Conservation (phyloP, 2,888 invertebrate genomes). For the Ptychoptera albimana region DNA sequence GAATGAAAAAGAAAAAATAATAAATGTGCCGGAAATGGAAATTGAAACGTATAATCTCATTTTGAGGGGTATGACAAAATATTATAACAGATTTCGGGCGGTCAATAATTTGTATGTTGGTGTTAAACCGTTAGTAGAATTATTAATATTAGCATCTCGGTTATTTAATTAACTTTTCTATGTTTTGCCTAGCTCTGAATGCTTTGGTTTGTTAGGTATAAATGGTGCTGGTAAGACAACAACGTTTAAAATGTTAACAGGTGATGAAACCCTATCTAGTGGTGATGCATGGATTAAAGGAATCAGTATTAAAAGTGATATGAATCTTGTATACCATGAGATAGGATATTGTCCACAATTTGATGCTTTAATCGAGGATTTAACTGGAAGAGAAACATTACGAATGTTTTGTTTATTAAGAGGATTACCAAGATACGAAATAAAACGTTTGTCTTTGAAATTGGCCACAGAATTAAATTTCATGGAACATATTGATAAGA, state of each 20-base stretch:
- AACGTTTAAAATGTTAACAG: constrained; percentile 73
- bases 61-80: constrained; percentile 46
- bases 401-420: constrained; percentile 44
- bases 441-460: constrained; percentile 22
- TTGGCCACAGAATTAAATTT: constrained; percentile 40
- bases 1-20: constrained; percentile 35
- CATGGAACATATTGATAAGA: constrained; percentile 40
- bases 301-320: constrained; percentile 33
- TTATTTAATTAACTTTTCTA: background rate
- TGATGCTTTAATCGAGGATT: constrained; percentile 43
- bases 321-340: constrained; percentile 37
- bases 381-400: constrained; percentile 51
- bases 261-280: constrained; percentile 49
- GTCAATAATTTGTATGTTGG: constrained; percentile 50
- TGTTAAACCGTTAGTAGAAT: constrained; percentile 5
- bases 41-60: constrained; percentile 36
- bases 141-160: background rate
- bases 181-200: constrained; percentile 38
- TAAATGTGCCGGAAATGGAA: constrained; percentile 23
- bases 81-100: constrained; percentile 50
- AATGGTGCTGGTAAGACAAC: constrained; percentile 73
- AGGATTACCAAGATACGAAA: constrained; percentile 32
- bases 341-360: constrained; percentile 52
- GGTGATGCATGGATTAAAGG: constrained; percentile 54
- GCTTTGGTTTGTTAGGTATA: constrained; percentile 62